phyloP scores from a whole-genome alignment of 2,888 invertebrate genomes.

The Baccha elongata region DNA sequence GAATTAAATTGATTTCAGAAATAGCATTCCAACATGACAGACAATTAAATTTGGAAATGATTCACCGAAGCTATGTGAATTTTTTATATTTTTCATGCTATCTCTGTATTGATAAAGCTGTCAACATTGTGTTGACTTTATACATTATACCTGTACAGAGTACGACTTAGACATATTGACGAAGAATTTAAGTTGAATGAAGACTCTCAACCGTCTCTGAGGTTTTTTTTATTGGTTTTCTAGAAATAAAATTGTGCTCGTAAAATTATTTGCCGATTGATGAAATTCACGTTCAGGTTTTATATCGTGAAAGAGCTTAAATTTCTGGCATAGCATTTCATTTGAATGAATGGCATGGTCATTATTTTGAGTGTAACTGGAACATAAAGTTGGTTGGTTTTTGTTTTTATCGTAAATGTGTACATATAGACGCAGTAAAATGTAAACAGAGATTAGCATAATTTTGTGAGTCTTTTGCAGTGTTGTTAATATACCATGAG shows the following conservation, averaged over 20 bases:
- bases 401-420: no score
- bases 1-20: slow-evolving; percentile 39
- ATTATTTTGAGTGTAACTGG: not conserved
- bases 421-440: not conserved
- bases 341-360: not conserved
- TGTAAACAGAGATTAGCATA: not conserved
- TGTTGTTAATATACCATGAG: no score
- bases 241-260: slow-evolving; percentile 33
- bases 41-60: slow-evolving; percentile 39
- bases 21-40: slow-evolving; percentile 49
- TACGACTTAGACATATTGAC: not conserved
- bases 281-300: slow-evolving; percentile 32
- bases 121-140: slow-evolving; percentile 44
- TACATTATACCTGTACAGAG: not conserved
- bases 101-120: slow-evolving; percentile 9
- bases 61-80: slow-evolving; percentile 7
- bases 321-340: not conserved
- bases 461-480: not conserved
- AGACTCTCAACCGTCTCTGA: no score
- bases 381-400: not conserved
- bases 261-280: slow-evolving; percentile 45
- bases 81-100: not conserved
- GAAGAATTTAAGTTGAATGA: not conserved
- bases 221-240: slow-evolving; percentile 37
- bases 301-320: not conserved